phyloP scores from a whole-genome alignment of 2,113 vertebrate species.

The Craseonycteris thonglongyai region DNA sequence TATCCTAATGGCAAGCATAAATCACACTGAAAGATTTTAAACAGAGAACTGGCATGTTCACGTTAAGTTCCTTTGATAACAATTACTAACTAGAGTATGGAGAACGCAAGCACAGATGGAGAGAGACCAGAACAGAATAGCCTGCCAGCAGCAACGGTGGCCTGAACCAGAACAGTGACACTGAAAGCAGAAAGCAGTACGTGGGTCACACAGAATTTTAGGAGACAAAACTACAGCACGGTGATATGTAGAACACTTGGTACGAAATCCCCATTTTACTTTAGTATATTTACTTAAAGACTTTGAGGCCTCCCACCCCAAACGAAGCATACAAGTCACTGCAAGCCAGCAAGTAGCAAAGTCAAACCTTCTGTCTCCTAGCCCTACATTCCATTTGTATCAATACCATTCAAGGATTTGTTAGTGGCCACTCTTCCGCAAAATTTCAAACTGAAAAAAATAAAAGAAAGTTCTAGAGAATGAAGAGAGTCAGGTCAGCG shows the following conservation, averaged over 20 bases:
- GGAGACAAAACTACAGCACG: neutral
- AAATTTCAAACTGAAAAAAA: neutral
- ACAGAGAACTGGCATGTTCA: neutral
- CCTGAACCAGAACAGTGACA: no score
- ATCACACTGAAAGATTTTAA: neutral
- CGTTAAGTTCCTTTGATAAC: neutral
- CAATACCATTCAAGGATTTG: neutral
- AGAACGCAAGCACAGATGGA: neutral
- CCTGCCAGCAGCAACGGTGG: neutral
- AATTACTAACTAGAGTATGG: neutral
- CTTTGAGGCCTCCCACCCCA: neutral
- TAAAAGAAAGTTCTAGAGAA: neutral
- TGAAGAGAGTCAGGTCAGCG: neutral
- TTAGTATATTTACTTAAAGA: neutral
- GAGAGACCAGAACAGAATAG: neutral
- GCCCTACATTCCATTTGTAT: neutral
- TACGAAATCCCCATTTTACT: neutral
- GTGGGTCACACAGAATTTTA: neutral
- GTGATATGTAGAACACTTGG: no score
- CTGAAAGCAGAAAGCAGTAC: neutral
- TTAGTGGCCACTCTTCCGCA: neutral
- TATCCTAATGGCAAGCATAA: neutral
- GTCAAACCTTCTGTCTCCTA: neutral
- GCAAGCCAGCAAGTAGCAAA: neutral
- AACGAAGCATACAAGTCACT: neutral